Evolutionary conservation across 1,140 invertebrate genomes (phyloP).

Genomic region (Zaprionus africanus): DNA sequence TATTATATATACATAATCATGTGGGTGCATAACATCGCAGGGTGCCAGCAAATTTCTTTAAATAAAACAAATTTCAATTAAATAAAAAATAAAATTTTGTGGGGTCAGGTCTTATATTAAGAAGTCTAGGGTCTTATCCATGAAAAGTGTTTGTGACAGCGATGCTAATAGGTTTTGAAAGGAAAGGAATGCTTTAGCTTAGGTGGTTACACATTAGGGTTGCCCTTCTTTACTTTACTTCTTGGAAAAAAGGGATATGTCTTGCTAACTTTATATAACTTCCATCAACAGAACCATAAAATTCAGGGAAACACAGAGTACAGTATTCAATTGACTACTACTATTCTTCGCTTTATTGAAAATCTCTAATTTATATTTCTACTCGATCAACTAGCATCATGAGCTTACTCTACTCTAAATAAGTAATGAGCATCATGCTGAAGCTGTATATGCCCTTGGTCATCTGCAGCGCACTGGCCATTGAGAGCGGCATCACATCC

Average conservation of each 20-base stretch:
- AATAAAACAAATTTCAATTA: conserved; percentile 39
- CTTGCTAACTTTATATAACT: no score
- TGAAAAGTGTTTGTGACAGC: background rate
- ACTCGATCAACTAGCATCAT: no score
- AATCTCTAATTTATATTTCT: no score
- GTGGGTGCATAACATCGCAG: background rate
- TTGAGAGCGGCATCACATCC: conserved; percentile 60
- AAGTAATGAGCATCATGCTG: conserved; percentile 67
- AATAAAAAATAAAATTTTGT: conserved; percentile 46
- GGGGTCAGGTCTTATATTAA: background rate
- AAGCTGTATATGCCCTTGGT: conserved; percentile 71
- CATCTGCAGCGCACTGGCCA: conserved; percentile 62
- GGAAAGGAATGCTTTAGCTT: background rate
- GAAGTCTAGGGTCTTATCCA: background rate
- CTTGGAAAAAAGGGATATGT: no score
- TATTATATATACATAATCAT: conserved; percentile 3
- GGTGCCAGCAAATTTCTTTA: background rate
- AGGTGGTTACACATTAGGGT: no score
- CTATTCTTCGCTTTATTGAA: no score
- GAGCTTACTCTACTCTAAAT: conserved; percentile 41
- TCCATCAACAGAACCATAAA: no score
- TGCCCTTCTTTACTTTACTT: no score
- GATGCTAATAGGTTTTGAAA: background rate
- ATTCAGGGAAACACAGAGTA: no score
- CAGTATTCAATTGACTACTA: no score